phyloP scores from a whole-genome alignment of 2,797 vertebrate genomes.

The Siniperca undulata region DNA sequence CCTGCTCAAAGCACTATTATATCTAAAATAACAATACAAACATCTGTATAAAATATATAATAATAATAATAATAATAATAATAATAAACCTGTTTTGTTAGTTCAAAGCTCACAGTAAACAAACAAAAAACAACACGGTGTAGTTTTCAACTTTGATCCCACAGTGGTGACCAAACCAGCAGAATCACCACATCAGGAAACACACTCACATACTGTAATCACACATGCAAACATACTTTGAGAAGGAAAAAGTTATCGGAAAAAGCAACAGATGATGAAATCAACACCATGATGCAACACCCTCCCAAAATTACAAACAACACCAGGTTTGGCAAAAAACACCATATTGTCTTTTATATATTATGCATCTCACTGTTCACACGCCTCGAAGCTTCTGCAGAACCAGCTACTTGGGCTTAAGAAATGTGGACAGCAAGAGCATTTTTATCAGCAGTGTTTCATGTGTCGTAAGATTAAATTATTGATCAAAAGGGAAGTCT shows the following conservation, averaged over 20 bases:
- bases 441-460: conserved; percentile 68
- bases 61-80: conserved; percentile 90
- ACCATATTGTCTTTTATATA: conserved; percentile 51
- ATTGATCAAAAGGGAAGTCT: conserved; percentile 55
- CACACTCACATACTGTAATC: conserved; percentile 68
- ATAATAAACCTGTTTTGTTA: conserved; percentile 81
- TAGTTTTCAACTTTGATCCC: conserved; percentile 67
- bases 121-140: conserved; percentile 68
- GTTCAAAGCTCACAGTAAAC: conserved; percentile 93
- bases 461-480: conserved; percentile 71
- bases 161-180: conserved; percentile 90
- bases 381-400: conserved; percentile 45
- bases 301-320: conserved; percentile 68
- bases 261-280: conserved; percentile 59
- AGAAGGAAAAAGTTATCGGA: conserved; percentile 49
- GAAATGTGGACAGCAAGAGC: conserved; percentile 46
- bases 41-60: conserved; percentile 97
- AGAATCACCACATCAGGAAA: conserved; percentile 84
- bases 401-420: conserved; percentile 64
- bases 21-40: conserved; percentile 89
- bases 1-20: conserved; percentile 80
- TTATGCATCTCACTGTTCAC: conserved; percentile 48
- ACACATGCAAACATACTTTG: conserved; percentile 75
- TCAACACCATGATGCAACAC: conserved; percentile 61
- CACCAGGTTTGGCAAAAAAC: conserved; percentile 54